A percentile compares a stretch with the other conserved stretches of the same genome.
Conservation (phyloP, 2,113 vertebrate species). For the Zapornia atra region DNA sequence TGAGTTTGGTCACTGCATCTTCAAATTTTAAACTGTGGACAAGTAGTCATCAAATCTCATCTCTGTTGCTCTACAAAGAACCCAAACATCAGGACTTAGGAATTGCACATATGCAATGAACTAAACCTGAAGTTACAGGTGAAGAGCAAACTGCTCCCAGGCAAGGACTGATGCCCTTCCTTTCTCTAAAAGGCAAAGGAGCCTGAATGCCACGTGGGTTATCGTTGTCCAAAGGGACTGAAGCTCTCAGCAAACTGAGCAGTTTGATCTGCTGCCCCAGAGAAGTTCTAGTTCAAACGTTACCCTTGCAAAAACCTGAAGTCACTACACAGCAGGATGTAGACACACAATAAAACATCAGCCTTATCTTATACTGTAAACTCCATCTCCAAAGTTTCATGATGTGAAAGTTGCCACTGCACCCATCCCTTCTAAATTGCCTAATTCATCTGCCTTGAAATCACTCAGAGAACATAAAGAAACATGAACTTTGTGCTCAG, state of each 20-base stretch:
- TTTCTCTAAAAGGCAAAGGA: background rate
- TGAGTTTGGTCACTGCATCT: background rate
- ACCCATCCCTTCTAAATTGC: background rate
- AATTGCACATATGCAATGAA: rapidly evolving
- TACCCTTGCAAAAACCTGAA: background rate
- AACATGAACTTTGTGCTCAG: background rate
- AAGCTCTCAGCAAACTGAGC: background rate
- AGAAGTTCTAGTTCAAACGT: background rate
- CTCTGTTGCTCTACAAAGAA: background rate
- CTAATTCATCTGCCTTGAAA: background rate
- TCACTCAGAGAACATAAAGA: background rate
- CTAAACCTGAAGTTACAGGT: background rate
- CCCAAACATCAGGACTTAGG: background rate
- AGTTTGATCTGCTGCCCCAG: background rate
- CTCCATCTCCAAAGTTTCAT: background rate
- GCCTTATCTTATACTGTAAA: background rate
- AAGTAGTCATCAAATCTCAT: background rate
- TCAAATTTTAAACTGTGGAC: background rate
- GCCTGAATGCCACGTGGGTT: background rate
- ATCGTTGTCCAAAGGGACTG: background rate
- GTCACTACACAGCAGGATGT: background rate
- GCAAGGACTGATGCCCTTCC: background rate
- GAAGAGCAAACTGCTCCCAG: background rate
- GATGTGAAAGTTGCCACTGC: background rate
- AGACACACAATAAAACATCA: background rate